Evolutionary conservation across 2,113 vertebrate genomes (phyloP).

Genomic region (Irena cyanogastra): DNA sequence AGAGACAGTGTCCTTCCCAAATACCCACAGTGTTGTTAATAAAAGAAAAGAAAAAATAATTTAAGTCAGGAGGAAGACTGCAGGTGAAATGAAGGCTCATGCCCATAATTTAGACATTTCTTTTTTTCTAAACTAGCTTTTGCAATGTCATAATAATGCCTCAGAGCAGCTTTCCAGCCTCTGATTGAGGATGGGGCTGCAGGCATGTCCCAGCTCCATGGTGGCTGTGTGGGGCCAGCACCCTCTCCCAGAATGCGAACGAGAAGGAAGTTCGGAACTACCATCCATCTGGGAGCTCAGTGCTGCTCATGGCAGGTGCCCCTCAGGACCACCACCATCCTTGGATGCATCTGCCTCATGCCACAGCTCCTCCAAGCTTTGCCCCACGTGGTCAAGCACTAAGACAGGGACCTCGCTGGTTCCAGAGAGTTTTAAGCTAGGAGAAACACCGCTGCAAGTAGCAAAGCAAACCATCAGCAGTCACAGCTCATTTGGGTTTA

Average conservation of each 20-base stretch:
- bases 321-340: background rate
- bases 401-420: background rate
- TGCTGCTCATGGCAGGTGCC: background rate
- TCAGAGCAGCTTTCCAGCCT: background rate
- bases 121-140: background rate
- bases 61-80: background rate
- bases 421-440: background rate
- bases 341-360: background rate
- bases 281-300: background rate
- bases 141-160: accelerated
- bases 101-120: background rate
- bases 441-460: background rate
- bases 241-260: accelerated
- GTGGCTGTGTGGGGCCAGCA: background rate
- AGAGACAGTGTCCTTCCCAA: background rate
- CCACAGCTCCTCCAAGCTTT: background rate
- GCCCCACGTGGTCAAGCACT: accelerated
- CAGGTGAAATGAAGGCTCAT: background rate
- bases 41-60: background rate
- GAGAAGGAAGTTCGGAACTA: background rate
- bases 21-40: background rate
- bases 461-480: background rate
- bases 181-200: background rate
- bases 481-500: background rate
- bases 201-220: background rate